These are phyloP conservation scores for Eidolon dupreanum DNA, from an alignment of 2,797 vertebrate species.

Conservation along the genomic window DNA sequence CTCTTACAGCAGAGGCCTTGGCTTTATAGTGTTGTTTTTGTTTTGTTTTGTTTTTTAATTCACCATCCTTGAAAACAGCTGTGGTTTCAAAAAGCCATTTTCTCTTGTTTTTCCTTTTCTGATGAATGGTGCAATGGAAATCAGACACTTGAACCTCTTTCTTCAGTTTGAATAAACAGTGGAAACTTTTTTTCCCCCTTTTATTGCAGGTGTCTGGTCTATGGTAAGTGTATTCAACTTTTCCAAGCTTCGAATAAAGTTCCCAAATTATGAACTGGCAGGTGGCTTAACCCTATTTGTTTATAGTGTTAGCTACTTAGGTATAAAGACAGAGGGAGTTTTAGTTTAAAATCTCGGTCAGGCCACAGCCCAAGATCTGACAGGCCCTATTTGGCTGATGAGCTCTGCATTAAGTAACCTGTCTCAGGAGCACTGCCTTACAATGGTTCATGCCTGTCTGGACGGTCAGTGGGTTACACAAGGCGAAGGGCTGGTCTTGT, in stretches of 20 bases:
- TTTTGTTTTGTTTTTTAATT: neutral
- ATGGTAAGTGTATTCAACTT: slow-evolving; percentile 30
- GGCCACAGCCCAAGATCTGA: neutral
- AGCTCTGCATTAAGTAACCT: neutral
- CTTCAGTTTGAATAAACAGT: slow-evolving; percentile 33
- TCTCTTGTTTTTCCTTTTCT: slow-evolving; percentile 52
- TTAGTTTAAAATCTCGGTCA: neutral
- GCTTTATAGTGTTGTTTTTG: neutral
- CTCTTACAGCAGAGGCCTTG: neutral
- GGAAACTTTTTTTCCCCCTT: neutral
- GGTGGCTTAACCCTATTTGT: neutral
- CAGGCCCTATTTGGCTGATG: too few relatives aligned
- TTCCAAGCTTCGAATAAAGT: slow-evolving; percentile 31
- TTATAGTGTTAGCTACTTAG: neutral
- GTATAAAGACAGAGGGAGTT: neutral
- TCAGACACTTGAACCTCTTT: neutral
- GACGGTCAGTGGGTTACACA: rapidly evolving
- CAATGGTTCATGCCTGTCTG: rapidly evolving
- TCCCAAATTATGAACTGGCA: neutral
- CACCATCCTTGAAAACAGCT: neutral
- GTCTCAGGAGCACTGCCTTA: neutral
- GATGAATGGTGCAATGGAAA: slow-evolving; percentile 4
- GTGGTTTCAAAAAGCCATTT: neutral
- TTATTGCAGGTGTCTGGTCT: neutral
- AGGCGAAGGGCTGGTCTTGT: neutral